These are phyloP conservation scores for Cryptotis parvus DNA, from an alignment of 2,113 vertebrate genomes.

Conservation along the genomic window DNA sequence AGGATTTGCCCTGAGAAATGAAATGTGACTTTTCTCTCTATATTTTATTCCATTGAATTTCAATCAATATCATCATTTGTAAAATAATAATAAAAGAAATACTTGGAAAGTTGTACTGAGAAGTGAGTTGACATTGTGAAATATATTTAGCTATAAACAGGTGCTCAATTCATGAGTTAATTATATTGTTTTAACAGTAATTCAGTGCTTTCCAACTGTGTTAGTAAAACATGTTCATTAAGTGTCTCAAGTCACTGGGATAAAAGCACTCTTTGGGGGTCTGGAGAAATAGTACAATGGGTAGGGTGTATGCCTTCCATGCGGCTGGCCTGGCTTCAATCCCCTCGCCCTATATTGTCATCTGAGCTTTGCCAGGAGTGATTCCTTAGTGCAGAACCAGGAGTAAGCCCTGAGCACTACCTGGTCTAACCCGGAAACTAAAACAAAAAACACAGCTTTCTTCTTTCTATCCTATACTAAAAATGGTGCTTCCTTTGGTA, in stretches of 20 bases:
- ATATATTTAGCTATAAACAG: slow-evolving; percentile 20
- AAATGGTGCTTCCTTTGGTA: neutral
- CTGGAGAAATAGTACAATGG: too few relatives aligned
- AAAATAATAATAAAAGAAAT: slow-evolving; percentile 13
- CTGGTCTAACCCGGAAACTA: too few relatives aligned
- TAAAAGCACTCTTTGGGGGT: neutral
- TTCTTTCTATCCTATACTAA: neutral
- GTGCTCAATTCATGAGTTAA: slow-evolving; percentile 6
- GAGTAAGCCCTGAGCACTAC: too few relatives aligned
- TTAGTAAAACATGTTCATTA: slow-evolving; percentile 47
- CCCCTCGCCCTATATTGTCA: too few relatives aligned
- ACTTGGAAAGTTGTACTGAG: neutral
- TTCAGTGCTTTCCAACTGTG: neutral
- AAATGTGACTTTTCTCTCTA: neutral
- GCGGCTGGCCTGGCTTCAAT: too few relatives aligned
- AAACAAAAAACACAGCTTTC: neutral
- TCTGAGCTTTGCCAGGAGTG: too few relatives aligned
- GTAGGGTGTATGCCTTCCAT: too few relatives aligned
- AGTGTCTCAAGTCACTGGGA: neutral
- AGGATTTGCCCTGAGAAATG: neutral
- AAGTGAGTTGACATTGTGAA: slow-evolving; percentile 25
- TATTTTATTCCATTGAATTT: slow-evolving; percentile 52
- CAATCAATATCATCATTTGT: neutral
- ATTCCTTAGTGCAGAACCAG: too few relatives aligned
- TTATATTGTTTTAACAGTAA: neutral